Conservation (phyloP, 1,140 invertebrate species). For the Aculops lycopersici region DNA sequence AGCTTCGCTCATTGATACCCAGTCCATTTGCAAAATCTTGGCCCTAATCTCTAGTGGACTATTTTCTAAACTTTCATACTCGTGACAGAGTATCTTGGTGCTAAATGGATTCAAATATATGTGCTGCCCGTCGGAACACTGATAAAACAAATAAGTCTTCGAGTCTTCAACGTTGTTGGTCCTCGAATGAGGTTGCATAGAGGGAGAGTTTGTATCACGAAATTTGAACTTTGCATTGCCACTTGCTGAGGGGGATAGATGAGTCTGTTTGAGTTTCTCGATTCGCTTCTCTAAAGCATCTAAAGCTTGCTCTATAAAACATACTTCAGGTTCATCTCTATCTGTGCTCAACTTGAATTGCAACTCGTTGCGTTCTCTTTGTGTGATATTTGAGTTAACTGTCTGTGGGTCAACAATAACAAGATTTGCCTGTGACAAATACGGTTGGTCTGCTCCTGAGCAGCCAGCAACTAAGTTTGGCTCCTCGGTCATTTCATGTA, state of each 20-base stretch:
- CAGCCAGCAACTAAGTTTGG: slow-evolving; percentile 29
- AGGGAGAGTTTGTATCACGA: slow-evolving; percentile 1
- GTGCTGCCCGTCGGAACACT: slow-evolving; percentile 43
- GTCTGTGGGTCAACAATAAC: slow-evolving; percentile 26
- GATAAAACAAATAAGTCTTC: slow-evolving; percentile 10
- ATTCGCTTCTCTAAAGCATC: neutral
- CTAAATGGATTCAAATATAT: slow-evolving; percentile 70
- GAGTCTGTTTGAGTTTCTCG: neutral
- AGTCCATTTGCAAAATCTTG: slow-evolving; percentile 45
- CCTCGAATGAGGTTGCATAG: slow-evolving; percentile 22
- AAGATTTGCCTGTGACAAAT: slow-evolving; percentile 27
- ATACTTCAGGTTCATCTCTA: neutral
- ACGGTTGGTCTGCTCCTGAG: slow-evolving; percentile 31
- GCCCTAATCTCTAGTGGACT: slow-evolving; percentile 32
- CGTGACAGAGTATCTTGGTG: slow-evolving; percentile 48
- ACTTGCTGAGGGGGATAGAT: neutral
- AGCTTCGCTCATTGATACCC: slow-evolving; percentile 44
- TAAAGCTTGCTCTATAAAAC: neutral
- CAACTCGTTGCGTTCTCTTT: slow-evolving; percentile 3
- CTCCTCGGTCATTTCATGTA: slow-evolving; percentile 34
- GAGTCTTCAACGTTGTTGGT: slow-evolving; percentile 1
- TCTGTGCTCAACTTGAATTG: neutral
- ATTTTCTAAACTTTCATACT: slow-evolving; percentile 43
- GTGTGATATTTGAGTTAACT: too few relatives aligned
- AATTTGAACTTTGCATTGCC: neutral